Evolutionary conservation across 2,113 vertebrate species (phyloP).

Genomic region (Ranitomeya imitator): DNA sequence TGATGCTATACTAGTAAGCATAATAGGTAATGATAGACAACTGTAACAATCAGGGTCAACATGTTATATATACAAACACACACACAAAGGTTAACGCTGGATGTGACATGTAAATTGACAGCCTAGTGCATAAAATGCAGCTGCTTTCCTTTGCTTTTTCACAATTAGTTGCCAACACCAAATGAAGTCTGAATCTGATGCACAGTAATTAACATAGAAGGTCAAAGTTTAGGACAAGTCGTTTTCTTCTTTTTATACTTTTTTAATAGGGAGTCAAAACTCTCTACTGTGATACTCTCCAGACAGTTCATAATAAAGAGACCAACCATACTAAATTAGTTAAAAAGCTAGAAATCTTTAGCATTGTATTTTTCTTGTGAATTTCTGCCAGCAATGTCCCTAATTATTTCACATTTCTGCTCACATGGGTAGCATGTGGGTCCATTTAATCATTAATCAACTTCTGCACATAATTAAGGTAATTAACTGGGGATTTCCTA

Average conservation of each 20-base stretch:
- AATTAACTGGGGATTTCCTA: slow-evolving; percentile 5
- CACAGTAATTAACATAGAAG: not conserved
- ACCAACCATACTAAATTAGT: not conserved
- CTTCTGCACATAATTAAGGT: slow-evolving; percentile 18
- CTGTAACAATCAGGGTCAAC: too few species aligned
- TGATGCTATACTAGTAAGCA: too few species aligned
- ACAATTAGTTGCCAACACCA: not conserved
- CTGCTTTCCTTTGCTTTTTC: not conserved
- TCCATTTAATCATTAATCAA: slow-evolving; percentile 15
- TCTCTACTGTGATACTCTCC: not conserved
- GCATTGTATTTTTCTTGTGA: not conserved
- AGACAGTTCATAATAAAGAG: not conserved
- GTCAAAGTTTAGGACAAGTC: not conserved
- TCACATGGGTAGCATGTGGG: not conserved
- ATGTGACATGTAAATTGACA: not conserved
- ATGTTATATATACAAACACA: too few species aligned
- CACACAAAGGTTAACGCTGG: not conserved
- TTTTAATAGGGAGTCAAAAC: not conserved
- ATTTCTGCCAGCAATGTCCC: not conserved
- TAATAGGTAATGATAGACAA: too few species aligned
- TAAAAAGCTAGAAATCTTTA: not conserved
- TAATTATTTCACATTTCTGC: not conserved
- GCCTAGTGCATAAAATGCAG: not conserved
- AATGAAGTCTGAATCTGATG: not conserved
- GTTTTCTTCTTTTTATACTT: not conserved